These are phyloP conservation scores for Tyto alba DNA, from an alignment of 2,113 vertebrate genomes.

Conservation along the genomic window DNA sequence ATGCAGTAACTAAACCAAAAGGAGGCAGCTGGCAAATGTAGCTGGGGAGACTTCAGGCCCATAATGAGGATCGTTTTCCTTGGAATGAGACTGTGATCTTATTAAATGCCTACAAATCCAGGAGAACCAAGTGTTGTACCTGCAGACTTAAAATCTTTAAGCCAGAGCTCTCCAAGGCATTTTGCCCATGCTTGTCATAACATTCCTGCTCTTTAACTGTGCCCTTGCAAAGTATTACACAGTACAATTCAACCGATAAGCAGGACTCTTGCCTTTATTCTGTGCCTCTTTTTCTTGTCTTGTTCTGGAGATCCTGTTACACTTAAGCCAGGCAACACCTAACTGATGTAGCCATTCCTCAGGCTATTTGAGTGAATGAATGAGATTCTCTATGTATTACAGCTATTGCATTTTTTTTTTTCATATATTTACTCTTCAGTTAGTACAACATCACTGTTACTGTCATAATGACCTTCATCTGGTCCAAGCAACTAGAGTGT, in stretches of 20 bases:
- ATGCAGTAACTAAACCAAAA: neutral
- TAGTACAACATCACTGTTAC: neutral
- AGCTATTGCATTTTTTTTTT: neutral
- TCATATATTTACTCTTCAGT: neutral
- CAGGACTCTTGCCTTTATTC: neutral
- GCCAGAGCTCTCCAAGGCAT: rapidly evolving
- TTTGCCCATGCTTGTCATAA: neutral
- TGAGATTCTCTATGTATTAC: neutral
- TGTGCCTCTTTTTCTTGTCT: neutral
- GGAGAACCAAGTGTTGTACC: neutral
- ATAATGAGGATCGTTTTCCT: neutral
- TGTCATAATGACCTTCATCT: neutral
- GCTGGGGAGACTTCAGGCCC: neutral
- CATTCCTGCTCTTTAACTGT: neutral
- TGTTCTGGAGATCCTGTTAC: neutral
- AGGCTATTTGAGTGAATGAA: neutral
- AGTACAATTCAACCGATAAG: neutral
- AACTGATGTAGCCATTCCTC: neutral
- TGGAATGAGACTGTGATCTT: neutral
- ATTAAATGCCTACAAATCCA: neutral
- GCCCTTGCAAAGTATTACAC: neutral
- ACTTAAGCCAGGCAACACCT: neutral
- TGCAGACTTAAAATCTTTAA: neutral
- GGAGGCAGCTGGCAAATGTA: neutral
- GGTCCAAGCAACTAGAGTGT: neutral